Evolutionary conservation across 2,113 vertebrate species (phyloP).

Genomic region (Gymnorhina tibicen): DNA sequence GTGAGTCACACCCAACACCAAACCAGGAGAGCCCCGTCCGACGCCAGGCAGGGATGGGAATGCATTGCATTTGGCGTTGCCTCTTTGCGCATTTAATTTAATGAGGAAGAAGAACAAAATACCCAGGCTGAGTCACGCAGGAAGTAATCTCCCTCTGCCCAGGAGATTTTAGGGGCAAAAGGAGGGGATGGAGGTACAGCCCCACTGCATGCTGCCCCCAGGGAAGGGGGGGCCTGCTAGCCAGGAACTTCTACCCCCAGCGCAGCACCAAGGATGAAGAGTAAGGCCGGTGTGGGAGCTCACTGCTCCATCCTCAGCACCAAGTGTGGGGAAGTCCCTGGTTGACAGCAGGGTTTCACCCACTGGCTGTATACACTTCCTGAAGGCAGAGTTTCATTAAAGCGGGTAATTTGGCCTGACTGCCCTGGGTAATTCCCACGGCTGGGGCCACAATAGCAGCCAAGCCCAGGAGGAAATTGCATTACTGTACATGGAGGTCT

Average conservation of each 20-base stretch:
- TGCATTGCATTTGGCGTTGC: rapidly evolving
- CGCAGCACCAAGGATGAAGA: neutral
- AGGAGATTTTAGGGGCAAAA: neutral
- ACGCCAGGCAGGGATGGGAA: neutral
- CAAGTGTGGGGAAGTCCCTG: neutral
- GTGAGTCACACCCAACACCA: neutral
- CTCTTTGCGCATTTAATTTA: neutral
- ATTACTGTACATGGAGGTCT: neutral
- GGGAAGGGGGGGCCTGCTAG: neutral
- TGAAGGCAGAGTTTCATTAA: neutral
- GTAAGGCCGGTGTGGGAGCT: neutral
- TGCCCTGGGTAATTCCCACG: neutral
- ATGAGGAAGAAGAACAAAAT: neutral
- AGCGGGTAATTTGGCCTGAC: neutral
- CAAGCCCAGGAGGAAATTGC: neutral
- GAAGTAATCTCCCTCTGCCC: neutral
- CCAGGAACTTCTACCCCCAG: neutral
- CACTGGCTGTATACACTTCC: neutral
- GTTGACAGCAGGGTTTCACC: neutral
- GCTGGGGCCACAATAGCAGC: neutral
- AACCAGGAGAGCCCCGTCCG: rapidly evolving
- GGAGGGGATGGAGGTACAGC: neutral
- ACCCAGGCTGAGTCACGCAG: rapidly evolving
- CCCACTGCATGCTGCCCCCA: neutral
- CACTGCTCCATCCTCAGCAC: neutral